Evolutionary conservation across 2,797 vertebrate genomes (phyloP), one percentile per base, ranked within the genome.

Genomic region (Eospalax fontanierii): DNA sequence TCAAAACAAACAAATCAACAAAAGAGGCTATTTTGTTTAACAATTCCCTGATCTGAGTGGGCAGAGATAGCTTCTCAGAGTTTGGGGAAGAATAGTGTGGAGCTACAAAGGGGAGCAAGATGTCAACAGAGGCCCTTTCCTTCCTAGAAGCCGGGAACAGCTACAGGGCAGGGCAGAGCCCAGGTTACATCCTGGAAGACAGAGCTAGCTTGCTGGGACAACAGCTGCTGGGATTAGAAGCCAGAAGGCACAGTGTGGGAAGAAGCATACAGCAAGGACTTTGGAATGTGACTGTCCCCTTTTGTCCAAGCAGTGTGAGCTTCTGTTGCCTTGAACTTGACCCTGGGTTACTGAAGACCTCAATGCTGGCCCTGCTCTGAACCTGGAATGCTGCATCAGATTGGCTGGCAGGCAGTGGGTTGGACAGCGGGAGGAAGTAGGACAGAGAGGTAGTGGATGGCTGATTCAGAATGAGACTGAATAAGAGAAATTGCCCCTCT

Each of bases 151-250:
- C 65, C 71, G 59, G 38, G 9, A 61, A 82, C 57, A 93, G 87
- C 68, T 66, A 63, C 33, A 28, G 38, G 76, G 46, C 2, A 0
- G 43, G 79, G 50, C 2, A 0, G 71, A 35, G 71, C 57, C 33
- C 14, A 38, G 38, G 70, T 57, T 28, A 84, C 4, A 63, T 94
- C 82, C 38, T n/a, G 28, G 73, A 74, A 80, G 54, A 65, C 71
- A 68, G 70, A 89, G 57, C 65, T 54, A 89, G 43, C 66, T 80
- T 73, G 18, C 22, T 74, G 74, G 86, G n/a, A 80, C 82, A 46
- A 66, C 54, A 84, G 76, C 84, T 93, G 66, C 4, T 89, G 81
- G 50, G 68, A 87, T 65, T 19, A 78, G 83, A 92, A 68, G 78
- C 68, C 87, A 65, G 70, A 87, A 90, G 66, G 43, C 54, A 35